Base-by-base conservation (phyloP, 2,888 invertebrate species). In the Parnassius glacialis region DNA sequence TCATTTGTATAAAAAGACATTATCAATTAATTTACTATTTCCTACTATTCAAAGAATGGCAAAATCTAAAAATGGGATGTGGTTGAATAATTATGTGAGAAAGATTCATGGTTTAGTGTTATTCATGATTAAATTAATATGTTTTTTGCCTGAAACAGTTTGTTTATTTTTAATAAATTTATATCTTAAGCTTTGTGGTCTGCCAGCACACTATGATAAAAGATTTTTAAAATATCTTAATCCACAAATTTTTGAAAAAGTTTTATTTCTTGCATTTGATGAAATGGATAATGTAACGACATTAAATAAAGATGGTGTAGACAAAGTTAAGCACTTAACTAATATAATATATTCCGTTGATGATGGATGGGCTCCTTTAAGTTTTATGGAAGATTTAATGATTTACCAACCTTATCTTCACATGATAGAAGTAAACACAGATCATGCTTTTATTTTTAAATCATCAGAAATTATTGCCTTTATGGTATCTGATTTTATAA, bases 21-120 rank as follows among this genome's bases (percentile, higher is more conserved):
- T 88, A n/a, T 94, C 94, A 68, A 92, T 94, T 65, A 95, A 95
- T 82, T 85, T 97, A 67, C 84, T 98, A 2, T 98, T 97, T 84
- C 98, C 98, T 1, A 96, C 98, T 0, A 86, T 98, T 51, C 97
- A 98, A 84, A 91, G 94, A 70, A 96, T 98, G 95, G 94, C 94
- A 3, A 91, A 93, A 57, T 94, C 95, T 12, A 94, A 92, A 20
- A 96, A 95, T 82, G 98, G 98, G 12, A 91, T 87, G 77, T 88
- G 93, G 71, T 80, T 96, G n/a, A 95, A 93, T 57, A 93, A 93
- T 61, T 74, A 94, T 62, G 86, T 95, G 43, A 87, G 93, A 74
- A 81, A 67, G 48, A 61, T 84, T 5, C 78, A 85, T 71, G 52
- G 65, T 3, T 52, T 85, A 43, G 51, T 80, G 54, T 76, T 93